Percentiles rank a stretch among this genome's conserved stretches.
These are phyloP conservation scores for Pseudorhombus dupliciocellatus DNA, from an alignment of 2,113 vertebrate species.

Conservation along the genomic window DNA sequence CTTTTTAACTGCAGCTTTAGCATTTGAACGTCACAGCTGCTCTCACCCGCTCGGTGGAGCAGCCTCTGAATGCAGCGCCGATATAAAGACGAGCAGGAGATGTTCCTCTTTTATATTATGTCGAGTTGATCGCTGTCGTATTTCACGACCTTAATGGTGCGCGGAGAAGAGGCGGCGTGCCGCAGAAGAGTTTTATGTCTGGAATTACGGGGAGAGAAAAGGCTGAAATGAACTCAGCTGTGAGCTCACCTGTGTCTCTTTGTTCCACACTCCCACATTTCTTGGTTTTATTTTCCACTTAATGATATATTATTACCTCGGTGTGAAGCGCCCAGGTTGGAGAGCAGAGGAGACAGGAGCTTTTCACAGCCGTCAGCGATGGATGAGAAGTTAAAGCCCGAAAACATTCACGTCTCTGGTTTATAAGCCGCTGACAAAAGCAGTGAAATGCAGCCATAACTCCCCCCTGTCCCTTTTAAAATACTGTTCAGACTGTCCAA, in stretches of 20 bases:
- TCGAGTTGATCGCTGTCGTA: background rate
- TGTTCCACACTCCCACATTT: slow-evolving; percentile 5
- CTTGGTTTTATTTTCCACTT: background rate
- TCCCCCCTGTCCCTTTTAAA: slow-evolving; percentile 7
- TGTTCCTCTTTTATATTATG: background rate
- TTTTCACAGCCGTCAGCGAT: slow-evolving; percentile 5
- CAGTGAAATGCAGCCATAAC: slow-evolving; percentile 11
- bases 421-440: slow-evolving; percentile 14
- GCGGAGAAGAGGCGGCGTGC: background rate
- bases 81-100: background rate
- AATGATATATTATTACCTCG: slow-evolving; percentile 36
- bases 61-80: background rate
- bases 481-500: background rate
- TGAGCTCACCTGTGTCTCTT: slow-evolving; percentile 4
- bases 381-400: slow-evolving; percentile 20
- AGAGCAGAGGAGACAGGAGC: background rate
- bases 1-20: slow-evolving; percentile 33
- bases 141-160: background rate
- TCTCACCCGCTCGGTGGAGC: background rate
- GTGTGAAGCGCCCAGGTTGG: background rate
- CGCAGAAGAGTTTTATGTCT: background rate
- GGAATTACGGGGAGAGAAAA: background rate
- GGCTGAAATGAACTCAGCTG: background rate
- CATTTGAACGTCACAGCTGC: slow-evolving; percentile 40
- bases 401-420: slow-evolving; percentile 17